phyloP scores from a whole-genome alignment of 2,113 vertebrate species.

The Forbesichthys papilliferus region DNA sequence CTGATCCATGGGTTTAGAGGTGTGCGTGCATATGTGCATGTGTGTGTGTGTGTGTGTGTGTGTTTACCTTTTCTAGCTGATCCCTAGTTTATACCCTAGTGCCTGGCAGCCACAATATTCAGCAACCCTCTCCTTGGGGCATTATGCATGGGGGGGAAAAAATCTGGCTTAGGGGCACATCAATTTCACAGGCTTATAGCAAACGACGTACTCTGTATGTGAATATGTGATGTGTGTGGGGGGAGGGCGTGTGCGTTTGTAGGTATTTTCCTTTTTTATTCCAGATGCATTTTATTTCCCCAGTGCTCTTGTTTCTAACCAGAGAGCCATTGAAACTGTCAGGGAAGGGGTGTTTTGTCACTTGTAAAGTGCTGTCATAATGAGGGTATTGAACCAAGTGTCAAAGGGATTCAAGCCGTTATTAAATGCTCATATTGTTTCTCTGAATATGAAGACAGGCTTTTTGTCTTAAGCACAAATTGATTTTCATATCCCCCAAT shows the following conservation, averaged over 20 bases:
- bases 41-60: constrained; percentile 8
- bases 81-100: constrained; percentile 57
- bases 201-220: constrained; percentile 16
- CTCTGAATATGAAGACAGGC: constrained; percentile 43
- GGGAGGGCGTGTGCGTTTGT: background rate
- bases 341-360: constrained; percentile 25
- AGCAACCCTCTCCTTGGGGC: constrained; percentile 55
- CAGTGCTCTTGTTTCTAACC: constrained; percentile 33
- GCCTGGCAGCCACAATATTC: constrained; percentile 60
- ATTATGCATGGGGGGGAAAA: constrained; percentile 55
- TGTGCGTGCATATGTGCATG: constrained; percentile 46
- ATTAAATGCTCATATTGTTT: constrained; percentile 58
- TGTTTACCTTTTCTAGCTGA: constrained; percentile 58
- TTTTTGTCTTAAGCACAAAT: constrained; percentile 61
- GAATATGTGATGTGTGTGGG: constrained; percentile 4
- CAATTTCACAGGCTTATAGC: constrained; percentile 65
- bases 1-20: constrained; percentile 63
- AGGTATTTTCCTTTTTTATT: background rate
- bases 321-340: constrained; percentile 10
- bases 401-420: constrained; percentile 60
- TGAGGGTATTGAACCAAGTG: constrained; percentile 66
- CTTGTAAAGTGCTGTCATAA: constrained; percentile 59
- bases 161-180: constrained; percentile 64
- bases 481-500: constrained; percentile 56
- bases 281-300: constrained; percentile 34